Evolutionary conservation across 2,113 vertebrate genomes (phyloP), one percentile per base, ranked within the genome.

Genomic region (Chloroceryle aenea): DNA sequence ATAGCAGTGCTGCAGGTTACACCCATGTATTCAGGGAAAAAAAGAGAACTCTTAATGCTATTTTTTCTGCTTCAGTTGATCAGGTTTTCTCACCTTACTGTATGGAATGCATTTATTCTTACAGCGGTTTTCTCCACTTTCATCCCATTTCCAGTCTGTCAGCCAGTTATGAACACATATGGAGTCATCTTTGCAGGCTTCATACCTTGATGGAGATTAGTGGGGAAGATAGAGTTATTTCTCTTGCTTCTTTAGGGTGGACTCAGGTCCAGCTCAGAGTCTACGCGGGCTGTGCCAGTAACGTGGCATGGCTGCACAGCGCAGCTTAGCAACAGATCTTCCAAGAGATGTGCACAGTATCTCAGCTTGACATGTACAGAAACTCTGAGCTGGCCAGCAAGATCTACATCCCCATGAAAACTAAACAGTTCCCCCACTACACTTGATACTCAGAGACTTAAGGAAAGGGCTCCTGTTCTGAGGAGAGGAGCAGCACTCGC

Each of bases 101-200:
- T 96, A 98, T 1, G 96, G 95, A 78, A 96, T 22, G 62, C 98
- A 98, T 77, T 97, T 80, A 43, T 87, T 63, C 90, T 91, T 95
- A 85, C 98, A 98, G 45, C 22, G 89, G 87, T 98, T 98, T 77
- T 90, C 83, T 94, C 96, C 95, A 47, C 62, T 91, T 71, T 92
- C 48, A 85, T 98, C 96, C 90, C 90, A 71, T 56, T 93, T 78
- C 97, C 97, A 98, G 91, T 98, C 98, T 0, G 45, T 95, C 76
- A 98, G 56, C 97, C 97, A 98, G 94, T 98, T 98, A 63, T 0
- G 85, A 48, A 85, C 93, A 93, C 98, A 98, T 43, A 17, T 92
- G 82, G 87, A 87, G 76, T 98, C 98, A 62, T 95, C 91, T 73
- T 88, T 97, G 93, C 98, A 98, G 63, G 98, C 98, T 86, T 98